Base-by-base conservation (phyloP, 2,797 vertebrate genomes). In the Tokudaia muenninki region DNA sequence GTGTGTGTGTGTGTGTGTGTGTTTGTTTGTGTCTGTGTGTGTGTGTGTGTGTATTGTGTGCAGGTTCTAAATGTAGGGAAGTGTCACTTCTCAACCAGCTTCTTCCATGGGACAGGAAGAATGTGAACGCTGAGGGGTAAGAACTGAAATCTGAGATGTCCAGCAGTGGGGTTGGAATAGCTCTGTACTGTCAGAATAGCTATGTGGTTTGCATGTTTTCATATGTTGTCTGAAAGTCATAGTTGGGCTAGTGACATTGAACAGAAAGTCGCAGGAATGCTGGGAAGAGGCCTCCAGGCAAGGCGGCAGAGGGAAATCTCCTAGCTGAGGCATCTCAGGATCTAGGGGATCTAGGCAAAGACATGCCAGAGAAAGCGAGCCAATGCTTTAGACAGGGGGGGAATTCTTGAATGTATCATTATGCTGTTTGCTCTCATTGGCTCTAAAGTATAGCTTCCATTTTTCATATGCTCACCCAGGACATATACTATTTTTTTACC, bases 31-130 rank as follows among this genome's bases (percentile, higher is more conserved):
- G n/a, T n/a, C n/a, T n/a, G n/a, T 37, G 74, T 44, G 74, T 22
- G 34, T 12, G 11, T n/a, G 79, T 47, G 24, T 14, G 8, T 3
- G 6, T 0, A 4, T 19, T 8, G 6, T 16, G 11, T 7, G 1
- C 21, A 2, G 2, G 29, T 47, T 3, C 31, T 52, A n/a, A 84
- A 26, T 67, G 3, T 31, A 63, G 50, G 22, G 22, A 12, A 79
- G 12, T 17, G 14, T 78, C 74, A 75, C 1, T 86, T 94, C 24
- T 61, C 21, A 26, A 17, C 57, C 74, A 80, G 24, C 31, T 90
- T 84, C 50, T 88, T 84, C 47, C 13, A 5, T 61, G n/a, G 22
- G 24, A 17, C 41, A 21, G 44, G 26, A 47, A 55, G 34, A 81
- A 77, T 81, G 21, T 86, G n/a, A 70, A 34, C 61, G 16, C 84